A percentile compares a stretch with the other conserved stretches of the same genome.
Conservation (phyloP, 2,888 invertebrate species). For the Furcula furcula region DNA sequence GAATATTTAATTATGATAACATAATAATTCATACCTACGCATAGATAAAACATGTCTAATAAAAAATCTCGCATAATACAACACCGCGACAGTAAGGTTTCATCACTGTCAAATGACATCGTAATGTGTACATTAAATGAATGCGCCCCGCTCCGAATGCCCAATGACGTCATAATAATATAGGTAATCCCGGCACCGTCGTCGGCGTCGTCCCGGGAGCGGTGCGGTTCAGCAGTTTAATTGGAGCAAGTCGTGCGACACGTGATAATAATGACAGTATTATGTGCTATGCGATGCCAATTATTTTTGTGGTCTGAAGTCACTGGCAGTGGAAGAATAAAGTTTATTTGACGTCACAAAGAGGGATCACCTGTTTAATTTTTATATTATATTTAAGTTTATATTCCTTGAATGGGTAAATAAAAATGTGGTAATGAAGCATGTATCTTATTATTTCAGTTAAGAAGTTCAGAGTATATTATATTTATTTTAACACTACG, state of each 20-base stretch:
- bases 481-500: too few species aligned
- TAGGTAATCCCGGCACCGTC: background rate
- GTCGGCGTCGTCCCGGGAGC: slow-evolving; percentile 1
- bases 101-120: background rate
- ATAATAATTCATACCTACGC: too few species aligned
- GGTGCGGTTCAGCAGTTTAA: slow-evolving; percentile 18
- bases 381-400: too few species aligned
- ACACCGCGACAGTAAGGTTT: background rate
- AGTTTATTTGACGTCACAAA: too few species aligned
- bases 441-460: too few species aligned
- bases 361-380: too few species aligned
- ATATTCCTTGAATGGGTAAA: too few species aligned
- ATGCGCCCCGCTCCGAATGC: background rate
- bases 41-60: too few species aligned
- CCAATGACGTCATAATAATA: background rate
- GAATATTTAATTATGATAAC: too few species aligned
- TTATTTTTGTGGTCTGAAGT: slow-evolving; percentile 14
- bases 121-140: background rate
- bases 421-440: too few species aligned
- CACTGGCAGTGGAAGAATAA: slow-evolving; percentile 10
- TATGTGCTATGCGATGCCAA: slow-evolving; percentile 13
- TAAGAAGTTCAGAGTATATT: too few species aligned
- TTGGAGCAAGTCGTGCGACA: slow-evolving; percentile 17
- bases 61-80: background rate
- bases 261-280: slow-evolving; percentile 13